These are phyloP conservation scores for Ammodytes marinus DNA, from an alignment of 2,113 vertebrate genomes.

Conservation along the genomic window DNA sequence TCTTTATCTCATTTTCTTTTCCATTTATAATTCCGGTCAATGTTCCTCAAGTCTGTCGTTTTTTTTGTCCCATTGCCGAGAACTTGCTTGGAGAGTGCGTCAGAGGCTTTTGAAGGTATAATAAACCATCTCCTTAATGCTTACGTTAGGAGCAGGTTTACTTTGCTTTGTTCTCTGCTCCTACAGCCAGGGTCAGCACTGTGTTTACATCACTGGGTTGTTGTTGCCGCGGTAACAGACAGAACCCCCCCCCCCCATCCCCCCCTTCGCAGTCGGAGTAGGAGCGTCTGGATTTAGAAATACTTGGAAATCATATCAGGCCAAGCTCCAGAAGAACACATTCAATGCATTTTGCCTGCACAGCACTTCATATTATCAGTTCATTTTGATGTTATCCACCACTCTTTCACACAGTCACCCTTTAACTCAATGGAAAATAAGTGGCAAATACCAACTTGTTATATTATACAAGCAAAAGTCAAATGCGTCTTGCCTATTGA, in stretches of 20 bases:
- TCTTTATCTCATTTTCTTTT: constrained; percentile 23
- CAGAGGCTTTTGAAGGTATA: constrained; percentile 63
- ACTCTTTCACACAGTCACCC: too few species aligned
- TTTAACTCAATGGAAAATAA: too few species aligned
- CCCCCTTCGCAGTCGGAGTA: constrained; percentile 10
- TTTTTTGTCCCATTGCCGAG: constrained; percentile 41
- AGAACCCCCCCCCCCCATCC: background rate
- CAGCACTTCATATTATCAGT: background rate
- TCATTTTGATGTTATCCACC: background rate
- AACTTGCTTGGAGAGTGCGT: constrained; percentile 65
- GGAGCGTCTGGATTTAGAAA: constrained; percentile 39
- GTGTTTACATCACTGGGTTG: constrained; percentile 73
- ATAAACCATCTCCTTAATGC: constrained; percentile 71
- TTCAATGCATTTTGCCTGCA: background rate
- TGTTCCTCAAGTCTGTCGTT: constrained; percentile 11
- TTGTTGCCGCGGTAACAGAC: constrained; percentile 71
- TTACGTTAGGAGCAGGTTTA: constrained; percentile 60
- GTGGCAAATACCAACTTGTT: too few species aligned
- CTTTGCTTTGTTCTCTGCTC: constrained; percentile 72
- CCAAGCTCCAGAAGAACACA: background rate
- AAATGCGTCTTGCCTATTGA: too few species aligned
- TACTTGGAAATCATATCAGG: constrained; percentile 33
- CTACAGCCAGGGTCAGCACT: constrained; percentile 39
- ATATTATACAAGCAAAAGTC: too few species aligned
- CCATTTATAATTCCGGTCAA: constrained; percentile 35